Base-by-base conservation (phyloP, 1,140 invertebrate genomes). In the Diabrotica virgifera region DNA sequence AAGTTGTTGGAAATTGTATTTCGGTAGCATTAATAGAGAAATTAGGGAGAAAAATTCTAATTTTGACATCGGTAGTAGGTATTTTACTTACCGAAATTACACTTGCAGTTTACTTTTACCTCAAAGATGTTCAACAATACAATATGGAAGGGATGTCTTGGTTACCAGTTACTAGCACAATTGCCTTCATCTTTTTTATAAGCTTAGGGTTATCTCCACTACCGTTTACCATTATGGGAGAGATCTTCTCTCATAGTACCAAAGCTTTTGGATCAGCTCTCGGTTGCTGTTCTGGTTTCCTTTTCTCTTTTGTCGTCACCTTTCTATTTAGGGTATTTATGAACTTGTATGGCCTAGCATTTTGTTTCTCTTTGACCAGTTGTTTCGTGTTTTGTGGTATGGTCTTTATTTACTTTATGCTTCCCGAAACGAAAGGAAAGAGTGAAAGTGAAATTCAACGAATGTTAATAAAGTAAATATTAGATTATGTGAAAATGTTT, bases 381-480 rank as follows among this genome's bases (percentile, higher is more conserved):
- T 82, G 83, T 5, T 87, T 86, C 51, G 68, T 65, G 36, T 36
- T 68, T 5, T 12, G 70, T 0, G 66, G 57, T 36, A 70, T 81
- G 0, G 0, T 84, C 5, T 89, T 88, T 72, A 83, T 87, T 52
- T 78, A 86, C 7, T 77, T 83, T 5, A 82, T 84, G 50, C 80
- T 93, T n/a, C 90, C 91, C 0, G 93, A 95, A 79, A 95, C 92
- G 0, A 93, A 93, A 80, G 90, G 90, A 11, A 91, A 89, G 74
- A 87, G 86, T 1, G 83, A 92, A 40, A 84, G 85, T 36, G 72
- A 79, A 69, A 78, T 79, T 24, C 24, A 24, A 24, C 24, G 4
- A 24, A 24, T 24, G 24, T 24, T 24, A 24, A 24, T 24, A 24
- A 24, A 24, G 24, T 24, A 24, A 24, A 24, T 24, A 24, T 24